Conservation (phyloP, 2,113 vertebrate genomes). For the Kryptolebias marmoratus region DNA sequence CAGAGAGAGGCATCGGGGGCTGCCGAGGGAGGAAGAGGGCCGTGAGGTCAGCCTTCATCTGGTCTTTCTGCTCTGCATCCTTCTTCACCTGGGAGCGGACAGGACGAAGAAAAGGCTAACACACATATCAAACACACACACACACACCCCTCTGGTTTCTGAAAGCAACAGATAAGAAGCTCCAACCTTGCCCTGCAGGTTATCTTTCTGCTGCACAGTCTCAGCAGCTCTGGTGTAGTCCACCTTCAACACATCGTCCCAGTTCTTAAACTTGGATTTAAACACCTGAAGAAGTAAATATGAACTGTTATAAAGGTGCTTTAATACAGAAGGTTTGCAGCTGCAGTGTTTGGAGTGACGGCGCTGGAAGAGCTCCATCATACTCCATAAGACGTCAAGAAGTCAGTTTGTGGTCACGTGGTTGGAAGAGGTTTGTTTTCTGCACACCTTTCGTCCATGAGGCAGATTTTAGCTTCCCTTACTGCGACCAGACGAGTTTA, state of each 20-base stretch:
- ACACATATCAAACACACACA: no score
- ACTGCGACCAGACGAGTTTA: no score
- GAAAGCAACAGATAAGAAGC: background rate
- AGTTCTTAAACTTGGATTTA: conserved; percentile 98
- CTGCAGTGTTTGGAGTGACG: background rate
- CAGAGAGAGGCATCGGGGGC: conserved; percentile 89
- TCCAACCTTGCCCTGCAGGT: conserved; percentile 85
- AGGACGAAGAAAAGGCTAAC: no score
- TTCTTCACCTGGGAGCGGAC: conserved; percentile 83
- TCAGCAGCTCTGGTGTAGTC: conserved; percentile 96
- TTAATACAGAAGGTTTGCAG: background rate
- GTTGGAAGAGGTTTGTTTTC: no score
- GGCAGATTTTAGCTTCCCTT: no score
- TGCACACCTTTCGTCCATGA: no score
- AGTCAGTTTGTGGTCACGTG: no score
- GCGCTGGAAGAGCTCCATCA: no score
- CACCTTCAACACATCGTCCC: conserved; percentile 95
- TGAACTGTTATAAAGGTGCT: no score
- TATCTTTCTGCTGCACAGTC: conserved; percentile 82
- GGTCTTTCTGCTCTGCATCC: conserved; percentile 90
- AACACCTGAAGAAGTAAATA: conserved; percentile 84
- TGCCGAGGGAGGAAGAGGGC: conserved; percentile 95
- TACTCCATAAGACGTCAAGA: no score
- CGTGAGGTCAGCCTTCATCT: conserved; percentile 97
- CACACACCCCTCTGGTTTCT: background rate